Conservation (phyloP, 2,113 vertebrate species). For the Opisthocomus hoazin region DNA sequence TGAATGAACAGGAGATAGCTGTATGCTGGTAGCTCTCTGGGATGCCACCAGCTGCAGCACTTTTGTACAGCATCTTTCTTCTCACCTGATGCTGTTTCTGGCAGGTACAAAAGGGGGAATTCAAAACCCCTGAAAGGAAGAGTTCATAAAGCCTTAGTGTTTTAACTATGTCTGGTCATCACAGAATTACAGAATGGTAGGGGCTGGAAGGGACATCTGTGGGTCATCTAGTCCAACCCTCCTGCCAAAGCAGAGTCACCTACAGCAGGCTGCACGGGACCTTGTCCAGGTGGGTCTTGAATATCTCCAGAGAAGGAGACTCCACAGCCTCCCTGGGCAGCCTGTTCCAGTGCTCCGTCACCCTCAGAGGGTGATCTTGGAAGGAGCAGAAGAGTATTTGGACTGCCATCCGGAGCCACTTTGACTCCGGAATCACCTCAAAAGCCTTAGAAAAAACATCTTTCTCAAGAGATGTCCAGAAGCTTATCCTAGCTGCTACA, state of each 20-base stretch:
- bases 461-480: neutral
- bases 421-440: neutral
- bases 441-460: neutral
- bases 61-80: neutral
- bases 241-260: no score
- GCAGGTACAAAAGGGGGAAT: neutral
- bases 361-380: no score
- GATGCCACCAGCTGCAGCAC: neutral
- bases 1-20: neutral
- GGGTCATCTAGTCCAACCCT: no score
- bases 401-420: neutral
- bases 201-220: no score
- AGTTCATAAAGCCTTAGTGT: neutral
- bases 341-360: no score
- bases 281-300: no score
- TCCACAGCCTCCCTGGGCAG: no score
- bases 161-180: neutral
- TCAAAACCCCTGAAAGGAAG: neutral
- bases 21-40: neutral
- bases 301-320: no score
- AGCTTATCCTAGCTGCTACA: neutral
- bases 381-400: neutral
- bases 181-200: no score
- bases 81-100: neutral
- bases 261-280: no score